Base-by-base conservation (phyloP, 2,888 invertebrate genomes). In the Empis stercorea region DNA sequence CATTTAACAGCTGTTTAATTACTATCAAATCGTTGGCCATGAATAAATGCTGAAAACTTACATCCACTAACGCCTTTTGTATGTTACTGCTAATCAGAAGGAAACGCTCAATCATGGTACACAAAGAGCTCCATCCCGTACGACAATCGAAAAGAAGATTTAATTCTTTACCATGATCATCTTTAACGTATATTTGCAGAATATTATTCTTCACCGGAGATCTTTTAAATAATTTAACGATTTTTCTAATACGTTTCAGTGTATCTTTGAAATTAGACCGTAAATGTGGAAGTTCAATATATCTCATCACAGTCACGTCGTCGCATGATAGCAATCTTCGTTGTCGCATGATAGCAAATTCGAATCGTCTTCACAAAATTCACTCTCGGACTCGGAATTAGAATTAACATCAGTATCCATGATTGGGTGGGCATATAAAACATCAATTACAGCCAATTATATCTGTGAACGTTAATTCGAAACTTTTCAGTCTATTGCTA, bases 211-310 rank as follows among this genome's bases (percentile, higher is more conserved):
- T 37, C 16, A 44, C 37, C 13, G 44, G 44, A 16, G 37, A 34
- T 13, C 37, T 38, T 44, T 44, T 44, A 17, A 37, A 44, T 17
- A 37, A n/a, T 17, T 37, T 37, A 14, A 44, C 44, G 9, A 44
- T 38, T 20, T 15, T 44, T 10, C 44, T 14, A 23, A 44, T 37
- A 27, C 17, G 20, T 10, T 44, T 37, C 3, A 44, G 14, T 17
- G 37, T 37, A 17, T 38, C 13, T 13, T 34, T 34, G 34, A 34
- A 34, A 34, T 34, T 34, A 34, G n/a, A 5, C 34, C 34, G 34
- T 34, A 34, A 34, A 3, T 34, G 34, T 34, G 34, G 34, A 34
- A n/a, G 34, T 34, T 34, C 4, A 34, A 34, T 34, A 34, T 34
- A n/a, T 34, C 34, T 34, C n/a, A n/a, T n/a, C n/a, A 34, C 13